Percentiles rank a stretch among this genome's conserved stretches.
Evolutionary conservation across 2,888 invertebrate genomes (phyloP).

Genomic region (Glyphotaelius pellucidus): DNA sequence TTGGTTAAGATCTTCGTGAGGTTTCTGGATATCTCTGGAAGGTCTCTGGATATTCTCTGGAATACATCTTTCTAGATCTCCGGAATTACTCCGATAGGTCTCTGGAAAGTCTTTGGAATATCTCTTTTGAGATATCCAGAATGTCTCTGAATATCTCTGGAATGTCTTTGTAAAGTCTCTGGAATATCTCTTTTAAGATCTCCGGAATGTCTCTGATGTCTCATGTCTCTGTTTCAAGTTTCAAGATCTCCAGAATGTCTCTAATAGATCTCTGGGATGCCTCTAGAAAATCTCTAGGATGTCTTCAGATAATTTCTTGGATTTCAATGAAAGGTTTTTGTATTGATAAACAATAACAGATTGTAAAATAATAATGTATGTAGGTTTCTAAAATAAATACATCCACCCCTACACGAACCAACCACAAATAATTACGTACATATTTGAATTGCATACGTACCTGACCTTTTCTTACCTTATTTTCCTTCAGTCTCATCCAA

Average conservation of each 20-base stretch:
- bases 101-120: neutral
- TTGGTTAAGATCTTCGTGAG: too few species aligned
- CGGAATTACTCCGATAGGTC: neutral
- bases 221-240: too few species aligned
- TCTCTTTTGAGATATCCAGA: neutral
- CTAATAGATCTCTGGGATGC: neutral
- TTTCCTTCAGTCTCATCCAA: conserved; percentile 81
- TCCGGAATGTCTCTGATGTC: too few species aligned
- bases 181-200: too few species aligned
- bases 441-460: neutral
- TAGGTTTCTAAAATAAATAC: neutral
- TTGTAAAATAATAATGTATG: neutral
- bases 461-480: neutral
- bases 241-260: neutral
- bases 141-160: neutral
- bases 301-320: neutral
- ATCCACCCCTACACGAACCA: neutral
- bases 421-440: neutral
- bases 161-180: neutral
- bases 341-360: neutral
- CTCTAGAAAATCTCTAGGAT: neutral
- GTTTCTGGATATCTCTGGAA: neutral
- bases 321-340: neutral
- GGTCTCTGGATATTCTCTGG: neutral
- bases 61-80: neutral